These are phyloP conservation scores for Spodoptera littoralis DNA, from an alignment of 2,888 invertebrate species.

Conservation along the genomic window DNA sequence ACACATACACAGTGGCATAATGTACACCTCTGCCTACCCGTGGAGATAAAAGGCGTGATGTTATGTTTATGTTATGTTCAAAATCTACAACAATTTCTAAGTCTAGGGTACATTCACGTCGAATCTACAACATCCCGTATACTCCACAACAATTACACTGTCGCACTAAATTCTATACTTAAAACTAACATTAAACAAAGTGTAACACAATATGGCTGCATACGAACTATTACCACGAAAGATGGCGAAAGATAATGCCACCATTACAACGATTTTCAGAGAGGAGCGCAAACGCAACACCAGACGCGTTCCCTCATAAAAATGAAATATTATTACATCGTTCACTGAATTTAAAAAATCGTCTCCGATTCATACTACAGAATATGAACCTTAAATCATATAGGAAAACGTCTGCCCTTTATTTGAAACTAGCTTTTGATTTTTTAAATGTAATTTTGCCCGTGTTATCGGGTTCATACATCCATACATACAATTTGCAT, in stretches of 20 bases:
- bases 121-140: too few species aligned
- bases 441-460: slow-evolving; percentile 33
- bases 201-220: slow-evolving; percentile 41
- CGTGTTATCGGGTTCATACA: neutral
- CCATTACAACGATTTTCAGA: slow-evolving; percentile 81
- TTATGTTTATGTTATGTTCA: too few species aligned
- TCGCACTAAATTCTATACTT: neutral
- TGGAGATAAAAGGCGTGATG: too few species aligned
- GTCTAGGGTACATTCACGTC: too few species aligned
- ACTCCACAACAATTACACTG: too few species aligned
- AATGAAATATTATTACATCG: slow-evolving; percentile 85
- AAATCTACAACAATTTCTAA: too few species aligned
- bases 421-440: slow-evolving; percentile 45
- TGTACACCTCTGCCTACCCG: too few species aligned
- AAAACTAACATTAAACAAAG: slow-evolving; percentile 20
- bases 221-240: slow-evolving; percentile 68
- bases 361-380: slow-evolving; percentile 66
- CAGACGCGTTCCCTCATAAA: slow-evolving; percentile 84
- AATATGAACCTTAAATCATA: slow-evolving; percentile 74
- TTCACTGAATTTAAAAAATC: slow-evolving; percentile 85
- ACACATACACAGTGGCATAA: too few species aligned
- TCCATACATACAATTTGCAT: too few species aligned
- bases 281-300: slow-evolving; percentile 80
- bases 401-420: slow-evolving; percentile 57
- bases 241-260: slow-evolving; percentile 77